These are phyloP conservation scores for Capreolus pygargus DNA, from an alignment of 2,113 vertebrate species.

Conservation along the genomic window DNA sequence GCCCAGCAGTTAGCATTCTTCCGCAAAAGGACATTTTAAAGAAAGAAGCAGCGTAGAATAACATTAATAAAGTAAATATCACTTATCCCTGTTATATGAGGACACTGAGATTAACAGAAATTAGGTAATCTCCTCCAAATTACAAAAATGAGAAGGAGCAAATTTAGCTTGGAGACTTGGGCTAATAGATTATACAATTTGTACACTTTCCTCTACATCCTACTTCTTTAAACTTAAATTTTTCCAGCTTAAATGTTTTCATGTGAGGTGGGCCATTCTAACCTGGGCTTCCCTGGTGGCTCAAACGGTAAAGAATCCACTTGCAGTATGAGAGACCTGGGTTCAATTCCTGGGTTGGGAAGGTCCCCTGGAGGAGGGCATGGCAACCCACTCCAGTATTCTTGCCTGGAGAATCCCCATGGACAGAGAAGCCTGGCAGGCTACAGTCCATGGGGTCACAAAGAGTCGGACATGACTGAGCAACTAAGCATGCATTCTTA, in stretches of 20 bases:
- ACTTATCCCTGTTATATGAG: neutral
- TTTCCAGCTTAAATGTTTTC: neutral
- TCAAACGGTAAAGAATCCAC: neutral
- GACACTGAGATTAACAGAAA: neutral
- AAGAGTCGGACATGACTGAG: neutral
- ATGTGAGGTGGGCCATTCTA: neutral
- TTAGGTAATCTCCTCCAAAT: neutral
- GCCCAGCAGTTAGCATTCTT: neutral
- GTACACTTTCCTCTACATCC: neutral
- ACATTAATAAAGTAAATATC: neutral
- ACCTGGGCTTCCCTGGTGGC: neutral
- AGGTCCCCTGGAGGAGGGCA: neutral
- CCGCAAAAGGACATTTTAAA: constrained; percentile 7
- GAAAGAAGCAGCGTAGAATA: neutral
- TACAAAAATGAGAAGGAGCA: neutral
- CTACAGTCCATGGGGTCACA: neutral
- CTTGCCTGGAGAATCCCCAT: neutral
- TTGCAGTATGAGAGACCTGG: neutral
- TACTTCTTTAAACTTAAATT: neutral
- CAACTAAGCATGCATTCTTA: neutral
- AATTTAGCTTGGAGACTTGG: neutral
- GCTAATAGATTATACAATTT: neutral
- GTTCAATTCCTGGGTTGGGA: neutral
- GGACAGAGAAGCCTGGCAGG: neutral
- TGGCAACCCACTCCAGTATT: neutral